phyloP scores from a whole-genome alignment of 2,888 invertebrate genomes.

The Trichopria drosophilae region DNA sequence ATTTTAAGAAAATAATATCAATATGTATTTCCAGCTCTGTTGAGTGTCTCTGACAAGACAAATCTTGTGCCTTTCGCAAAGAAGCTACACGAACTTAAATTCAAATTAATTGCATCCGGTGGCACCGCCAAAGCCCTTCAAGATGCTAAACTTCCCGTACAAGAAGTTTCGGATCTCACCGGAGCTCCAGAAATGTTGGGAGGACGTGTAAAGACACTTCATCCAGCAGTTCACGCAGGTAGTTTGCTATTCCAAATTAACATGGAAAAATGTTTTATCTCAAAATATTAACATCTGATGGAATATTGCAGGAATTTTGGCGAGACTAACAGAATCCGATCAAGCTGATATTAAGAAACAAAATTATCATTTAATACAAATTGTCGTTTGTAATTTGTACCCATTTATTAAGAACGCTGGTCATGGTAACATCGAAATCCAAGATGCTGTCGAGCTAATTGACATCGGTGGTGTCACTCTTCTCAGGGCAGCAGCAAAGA shows the following conservation, averaged over 20 bases:
- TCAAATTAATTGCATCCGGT: conserved; percentile 88
- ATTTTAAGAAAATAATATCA: no score
- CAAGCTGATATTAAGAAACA: conserved; percentile 78
- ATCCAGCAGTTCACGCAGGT: conserved; percentile 96
- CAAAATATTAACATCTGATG: no score
- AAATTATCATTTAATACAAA: conserved; percentile 76
- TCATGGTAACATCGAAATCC: conserved; percentile 76
- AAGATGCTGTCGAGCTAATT: conserved; percentile 93
- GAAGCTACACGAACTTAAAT: conserved; percentile 72
- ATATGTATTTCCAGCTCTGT: conserved; percentile 71
- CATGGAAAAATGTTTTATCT: no score
- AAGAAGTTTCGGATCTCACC: conserved; percentile 90
- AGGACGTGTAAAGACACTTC: conserved; percentile 95
- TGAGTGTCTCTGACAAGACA: conserved; percentile 95
- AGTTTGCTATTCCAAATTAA: conserved; percentile 25
- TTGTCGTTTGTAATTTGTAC: conserved; percentile 96
- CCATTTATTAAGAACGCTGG: conserved; percentile 89
- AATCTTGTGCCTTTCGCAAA: conserved; percentile 82
- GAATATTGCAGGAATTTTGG: conserved; percentile 67
- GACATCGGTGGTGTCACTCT: conserved; percentile 97
- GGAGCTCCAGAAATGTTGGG: conserved; percentile 96
- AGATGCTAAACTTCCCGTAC: conserved; percentile 78
- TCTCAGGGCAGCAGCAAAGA: conserved; percentile 94
- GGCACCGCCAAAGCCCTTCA: conserved; percentile 89
- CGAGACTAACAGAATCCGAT: conserved; percentile 74